These are phyloP conservation scores for Fabriciana adippe DNA, from an alignment of 2,888 invertebrate genomes.

Conservation along the genomic window DNA sequence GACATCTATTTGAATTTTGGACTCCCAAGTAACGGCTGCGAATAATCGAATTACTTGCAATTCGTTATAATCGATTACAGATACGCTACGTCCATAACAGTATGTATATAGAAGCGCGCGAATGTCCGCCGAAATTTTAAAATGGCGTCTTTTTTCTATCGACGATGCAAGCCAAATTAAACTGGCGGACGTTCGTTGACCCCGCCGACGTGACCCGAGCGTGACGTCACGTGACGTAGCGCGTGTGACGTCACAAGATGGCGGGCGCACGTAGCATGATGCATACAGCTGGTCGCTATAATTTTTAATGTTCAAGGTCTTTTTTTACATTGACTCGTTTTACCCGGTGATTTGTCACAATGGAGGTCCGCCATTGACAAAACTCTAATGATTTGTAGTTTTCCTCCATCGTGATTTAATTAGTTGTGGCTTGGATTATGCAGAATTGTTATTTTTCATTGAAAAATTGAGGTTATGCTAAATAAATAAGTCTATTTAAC, in stretches of 20 bases:
- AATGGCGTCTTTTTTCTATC: slow-evolving; percentile 62
- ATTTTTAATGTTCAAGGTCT: slow-evolving; percentile 50
- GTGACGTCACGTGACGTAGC: slow-evolving; percentile 63
- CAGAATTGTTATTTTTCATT: no score
- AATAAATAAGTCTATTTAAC: no score
- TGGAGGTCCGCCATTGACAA: slow-evolving; percentile 26
- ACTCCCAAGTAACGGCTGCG: slow-evolving; percentile 28
- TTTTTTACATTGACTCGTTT: slow-evolving; percentile 44
- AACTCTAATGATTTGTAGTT: slow-evolving; percentile 21
- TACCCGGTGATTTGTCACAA: slow-evolving; percentile 39
- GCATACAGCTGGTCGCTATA: slow-evolving; percentile 46
- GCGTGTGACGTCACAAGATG: slow-evolving; percentile 60
- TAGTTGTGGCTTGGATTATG: neutral
- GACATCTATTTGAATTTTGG: slow-evolving; percentile 18
- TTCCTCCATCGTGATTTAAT: neutral
- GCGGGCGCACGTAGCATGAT: slow-evolving; percentile 52
- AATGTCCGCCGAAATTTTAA: slow-evolving; percentile 50
- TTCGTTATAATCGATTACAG: slow-evolving; percentile 31
- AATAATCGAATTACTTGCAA: slow-evolving; percentile 32
- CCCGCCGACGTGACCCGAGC: slow-evolving; percentile 54
- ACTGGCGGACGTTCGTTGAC: slow-evolving; percentile 77
- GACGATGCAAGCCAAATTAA: slow-evolving; percentile 71
- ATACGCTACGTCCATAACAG: slow-evolving; percentile 23
- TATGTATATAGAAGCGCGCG: slow-evolving; percentile 38
- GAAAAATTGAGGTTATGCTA: no score